These are phyloP conservation scores for Flexamia atlantica DNA, from an alignment of 2,888 invertebrate genomes.

Conservation along the genomic window DNA sequence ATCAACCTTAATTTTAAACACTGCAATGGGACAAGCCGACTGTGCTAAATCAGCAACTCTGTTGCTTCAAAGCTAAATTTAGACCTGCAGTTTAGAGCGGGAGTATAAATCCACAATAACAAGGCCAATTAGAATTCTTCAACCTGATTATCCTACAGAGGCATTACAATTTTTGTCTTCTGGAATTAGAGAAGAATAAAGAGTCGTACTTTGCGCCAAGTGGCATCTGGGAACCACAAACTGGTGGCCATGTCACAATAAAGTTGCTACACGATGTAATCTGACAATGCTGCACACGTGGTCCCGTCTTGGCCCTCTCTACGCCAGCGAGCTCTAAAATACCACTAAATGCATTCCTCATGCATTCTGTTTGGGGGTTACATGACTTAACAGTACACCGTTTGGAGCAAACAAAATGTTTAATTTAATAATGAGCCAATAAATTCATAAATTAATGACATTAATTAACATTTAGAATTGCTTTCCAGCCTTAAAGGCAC, in stretches of 20 bases:
- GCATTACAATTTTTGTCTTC: constrained; percentile 28
- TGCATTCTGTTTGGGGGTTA: neutral
- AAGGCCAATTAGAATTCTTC: constrained; percentile 45
- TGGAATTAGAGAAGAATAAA: constrained; percentile 28
- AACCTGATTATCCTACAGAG: neutral
- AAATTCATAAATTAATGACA: no score
- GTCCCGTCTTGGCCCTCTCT: constrained; percentile 1
- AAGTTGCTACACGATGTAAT: neutral
- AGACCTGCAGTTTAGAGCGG: constrained; percentile 34
- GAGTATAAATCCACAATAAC: constrained; percentile 31
- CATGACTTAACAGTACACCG: no score
- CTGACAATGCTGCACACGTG: constrained; percentile 6
- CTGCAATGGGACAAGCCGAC: no score
- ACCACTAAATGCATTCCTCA: constrained; percentile 11
- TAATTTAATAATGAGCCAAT: no score
- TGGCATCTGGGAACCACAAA: constrained; percentile 24
- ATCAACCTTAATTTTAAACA: neutral
- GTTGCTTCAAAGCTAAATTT: constrained; percentile 16
- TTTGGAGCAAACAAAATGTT: no score
- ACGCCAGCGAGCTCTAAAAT: constrained; percentile 7
- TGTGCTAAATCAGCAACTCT: neutral
- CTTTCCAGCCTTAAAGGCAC: no score
- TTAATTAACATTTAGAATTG: no score
- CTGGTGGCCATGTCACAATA: neutral
- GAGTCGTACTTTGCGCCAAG: neutral